These are phyloP conservation scores for Trichosurus vulpecula DNA, from an alignment of 2,797 vertebrate species.

Conservation along the genomic window DNA sequence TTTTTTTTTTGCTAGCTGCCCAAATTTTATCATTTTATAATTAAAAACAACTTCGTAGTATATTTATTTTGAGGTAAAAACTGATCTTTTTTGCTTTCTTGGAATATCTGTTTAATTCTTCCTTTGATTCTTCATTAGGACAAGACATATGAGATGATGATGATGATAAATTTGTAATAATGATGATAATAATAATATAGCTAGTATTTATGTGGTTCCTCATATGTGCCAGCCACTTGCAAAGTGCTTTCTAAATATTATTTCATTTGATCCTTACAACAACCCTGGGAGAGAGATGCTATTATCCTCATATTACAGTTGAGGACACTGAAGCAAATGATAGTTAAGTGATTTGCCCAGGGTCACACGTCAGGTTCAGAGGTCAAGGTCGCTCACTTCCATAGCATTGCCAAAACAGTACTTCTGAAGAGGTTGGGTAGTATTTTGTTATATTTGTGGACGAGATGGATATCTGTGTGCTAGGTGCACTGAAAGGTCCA, in stretches of 20 bases:
- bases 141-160: not conserved
- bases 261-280: not conserved
- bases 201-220: not conserved
- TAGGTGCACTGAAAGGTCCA: not conserved
- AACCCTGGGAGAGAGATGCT: not conserved
- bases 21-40: not conserved
- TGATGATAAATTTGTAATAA: not conserved
- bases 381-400: not conserved
- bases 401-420: not conserved
- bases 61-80: not conserved
- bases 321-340: not conserved
- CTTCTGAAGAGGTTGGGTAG: not conserved
- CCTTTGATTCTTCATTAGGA: not conserved
- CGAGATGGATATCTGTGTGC: not conserved
- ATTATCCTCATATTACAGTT: not conserved
- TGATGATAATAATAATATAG: not conserved
- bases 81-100: not conserved
- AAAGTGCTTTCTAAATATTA: not conserved
- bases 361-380: not conserved
- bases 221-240: not conserved
- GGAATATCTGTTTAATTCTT: not conserved
- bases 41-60: not conserved
- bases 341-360: not conserved
- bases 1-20: not conserved
- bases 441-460: not conserved